A percentile compares a stretch with the other conserved stretches of the same genome.
These are phyloP conservation scores for Meghimatium bilineatum DNA, from an alignment of 2,888 invertebrate genomes.

Conservation along the genomic window DNA sequence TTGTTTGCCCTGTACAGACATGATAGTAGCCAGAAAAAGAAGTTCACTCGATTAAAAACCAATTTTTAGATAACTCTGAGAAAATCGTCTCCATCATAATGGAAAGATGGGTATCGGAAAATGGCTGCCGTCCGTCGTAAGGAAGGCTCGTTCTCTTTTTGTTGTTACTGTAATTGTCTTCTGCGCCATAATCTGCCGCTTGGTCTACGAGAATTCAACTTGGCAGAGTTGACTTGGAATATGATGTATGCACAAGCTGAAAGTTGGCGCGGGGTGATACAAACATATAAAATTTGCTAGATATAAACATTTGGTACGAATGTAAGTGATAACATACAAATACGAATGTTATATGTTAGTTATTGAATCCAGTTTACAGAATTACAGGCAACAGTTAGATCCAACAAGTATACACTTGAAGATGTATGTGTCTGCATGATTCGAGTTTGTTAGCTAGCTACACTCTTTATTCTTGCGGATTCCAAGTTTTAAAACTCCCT, in stretches of 20 bases:
- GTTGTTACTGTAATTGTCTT: conserved; percentile 33
- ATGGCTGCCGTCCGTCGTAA: background rate
- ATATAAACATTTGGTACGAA: too few relatives aligned
- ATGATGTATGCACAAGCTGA: conserved; percentile 8
- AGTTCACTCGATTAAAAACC: conserved; percentile 36
- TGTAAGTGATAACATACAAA: too few relatives aligned
- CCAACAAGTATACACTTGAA: too few relatives aligned
- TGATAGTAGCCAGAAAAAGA: background rate
- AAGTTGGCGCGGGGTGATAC: background rate
- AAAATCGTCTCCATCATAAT: conserved; percentile 31
- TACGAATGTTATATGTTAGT: too few relatives aligned
- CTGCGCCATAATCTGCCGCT: background rate
- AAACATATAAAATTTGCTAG: background rate
- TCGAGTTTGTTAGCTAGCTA: too few relatives aligned
- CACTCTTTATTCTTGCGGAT: too few relatives aligned
- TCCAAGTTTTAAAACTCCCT: too few relatives aligned
- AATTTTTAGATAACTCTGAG: conserved; percentile 26
- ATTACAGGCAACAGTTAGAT: too few relatives aligned
- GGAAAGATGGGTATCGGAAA: conserved; percentile 35
- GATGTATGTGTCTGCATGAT: too few relatives aligned
- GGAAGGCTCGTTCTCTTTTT: conserved; percentile 21
- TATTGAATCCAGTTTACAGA: too few relatives aligned
- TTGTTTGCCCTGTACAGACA: background rate
- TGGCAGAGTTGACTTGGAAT: conserved; percentile 2
- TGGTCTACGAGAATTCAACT: conserved; percentile 21